Evolutionary conservation across 2,113 vertebrate species (phyloP).

Genomic region (Cyrtonyx montezumae): DNA sequence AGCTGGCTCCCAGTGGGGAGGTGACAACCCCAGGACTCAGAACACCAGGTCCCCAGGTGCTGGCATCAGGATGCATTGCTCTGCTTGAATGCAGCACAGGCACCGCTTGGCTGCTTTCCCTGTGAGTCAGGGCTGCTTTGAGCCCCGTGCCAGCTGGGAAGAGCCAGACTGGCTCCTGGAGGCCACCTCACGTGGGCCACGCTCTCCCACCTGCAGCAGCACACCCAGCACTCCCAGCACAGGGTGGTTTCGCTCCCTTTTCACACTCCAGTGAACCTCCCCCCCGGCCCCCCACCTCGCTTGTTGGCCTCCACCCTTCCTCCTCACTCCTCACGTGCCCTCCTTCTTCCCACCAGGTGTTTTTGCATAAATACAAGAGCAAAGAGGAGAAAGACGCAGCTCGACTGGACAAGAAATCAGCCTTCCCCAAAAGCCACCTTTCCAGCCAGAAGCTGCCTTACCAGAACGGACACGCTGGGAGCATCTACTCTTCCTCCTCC

Average conservation of each 20-base stretch:
- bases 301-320: background rate
- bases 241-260: background rate
- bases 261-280: no score
- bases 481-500: background rate
- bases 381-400: slow-evolving; percentile 45
- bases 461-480: slow-evolving; percentile 56
- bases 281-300: accelerated
- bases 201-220: background rate
- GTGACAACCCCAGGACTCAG: background rate
- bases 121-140: background rate
- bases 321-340: background rate
- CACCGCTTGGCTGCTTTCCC: background rate
- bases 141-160: background rate
- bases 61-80: background rate
- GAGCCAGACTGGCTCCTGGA: background rate
- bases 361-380: slow-evolving; percentile 79
- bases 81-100: background rate
- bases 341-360: slow-evolving; percentile 73
- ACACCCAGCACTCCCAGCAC: background rate
- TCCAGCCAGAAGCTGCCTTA: slow-evolving; percentile 64
- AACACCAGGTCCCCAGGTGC: accelerated
- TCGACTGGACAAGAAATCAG: slow-evolving; percentile 50
- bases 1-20: background rate
- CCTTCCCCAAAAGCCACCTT: slow-evolving; percentile 62
- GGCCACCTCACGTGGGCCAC: background rate